Percentiles rank a stretch among this genome's conserved stretches.
Conservation (phyloP, 2,113 vertebrate species). For the Thomomys bottae region DNA sequence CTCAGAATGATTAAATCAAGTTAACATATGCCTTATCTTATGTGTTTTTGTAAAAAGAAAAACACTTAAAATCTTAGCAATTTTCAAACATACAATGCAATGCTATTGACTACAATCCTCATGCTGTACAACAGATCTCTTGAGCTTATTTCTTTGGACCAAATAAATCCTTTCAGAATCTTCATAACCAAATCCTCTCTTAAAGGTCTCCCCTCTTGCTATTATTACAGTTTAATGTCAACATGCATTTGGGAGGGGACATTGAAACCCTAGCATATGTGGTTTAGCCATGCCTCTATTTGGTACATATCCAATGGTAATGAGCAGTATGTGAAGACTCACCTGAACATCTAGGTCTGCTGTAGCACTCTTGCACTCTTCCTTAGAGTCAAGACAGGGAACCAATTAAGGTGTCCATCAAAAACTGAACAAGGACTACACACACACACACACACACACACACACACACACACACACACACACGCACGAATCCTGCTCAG, state of each 20-base stretch:
- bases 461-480: too few relatives aligned
- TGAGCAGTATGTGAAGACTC: not conserved
- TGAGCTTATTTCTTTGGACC: too few relatives aligned
- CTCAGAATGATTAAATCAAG: too few relatives aligned
- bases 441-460: too few relatives aligned
- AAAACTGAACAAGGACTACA: not conserved
- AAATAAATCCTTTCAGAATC: not conserved
- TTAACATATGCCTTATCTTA: too few relatives aligned
- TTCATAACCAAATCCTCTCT: not conserved
- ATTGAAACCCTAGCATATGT: not conserved
- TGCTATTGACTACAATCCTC: too few relatives aligned
- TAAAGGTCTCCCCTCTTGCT: not conserved
- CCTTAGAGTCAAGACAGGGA: not conserved
- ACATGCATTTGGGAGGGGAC: not conserved
- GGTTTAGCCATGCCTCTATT: not conserved
- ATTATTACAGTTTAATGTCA: not conserved
- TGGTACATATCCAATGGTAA: not conserved
- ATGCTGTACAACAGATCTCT: too few relatives aligned
- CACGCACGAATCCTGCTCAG: not conserved
- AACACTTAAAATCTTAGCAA: too few relatives aligned
- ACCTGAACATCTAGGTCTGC: too few relatives aligned
- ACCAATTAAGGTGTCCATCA: not conserved
- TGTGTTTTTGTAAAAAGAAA: too few relatives aligned
- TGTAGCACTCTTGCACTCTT: not conserved
- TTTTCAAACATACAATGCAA: too few relatives aligned